Percentiles rank a stretch among this genome's conserved stretches.
phyloP scores from a whole-genome alignment of 2,888 invertebrate genomes.

The Apotomis turbidana region DNA sequence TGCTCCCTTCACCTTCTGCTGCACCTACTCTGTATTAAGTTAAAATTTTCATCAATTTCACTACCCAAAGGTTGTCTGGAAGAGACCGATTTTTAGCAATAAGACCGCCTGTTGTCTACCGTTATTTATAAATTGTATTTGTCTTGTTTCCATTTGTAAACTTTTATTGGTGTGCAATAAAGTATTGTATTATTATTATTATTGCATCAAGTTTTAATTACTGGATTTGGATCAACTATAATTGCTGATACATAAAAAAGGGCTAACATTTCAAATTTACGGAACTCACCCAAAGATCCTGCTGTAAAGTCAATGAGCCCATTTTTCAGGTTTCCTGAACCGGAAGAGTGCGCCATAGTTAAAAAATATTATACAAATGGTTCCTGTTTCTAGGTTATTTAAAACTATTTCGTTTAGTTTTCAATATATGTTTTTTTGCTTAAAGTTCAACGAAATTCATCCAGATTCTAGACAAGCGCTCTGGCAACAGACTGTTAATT shows the following conservation, averaged over 20 bases:
- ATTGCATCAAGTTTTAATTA: too few relatives aligned
- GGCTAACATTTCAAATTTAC: neutral
- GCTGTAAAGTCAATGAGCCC: conserved; percentile 91
- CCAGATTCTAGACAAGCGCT: conserved; percentile 4
- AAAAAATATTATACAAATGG: neutral
- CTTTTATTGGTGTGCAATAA: too few relatives aligned
- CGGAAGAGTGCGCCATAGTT: conserved; percentile 68
- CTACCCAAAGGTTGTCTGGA: too few relatives aligned
- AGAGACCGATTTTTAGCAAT: too few relatives aligned
- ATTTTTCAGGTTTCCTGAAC: conserved; percentile 80
- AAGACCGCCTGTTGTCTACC: too few relatives aligned
- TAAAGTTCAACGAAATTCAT: neutral
- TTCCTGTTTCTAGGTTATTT: conserved; percentile 17
- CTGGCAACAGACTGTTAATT: neutral
- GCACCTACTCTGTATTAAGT: too few relatives aligned
- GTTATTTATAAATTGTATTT: too few relatives aligned
- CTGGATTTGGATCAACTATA: too few relatives aligned
- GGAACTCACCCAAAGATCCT: conserved; percentile 89
- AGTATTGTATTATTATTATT: too few relatives aligned
- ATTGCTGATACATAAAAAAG: neutral
- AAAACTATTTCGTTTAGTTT: neutral
- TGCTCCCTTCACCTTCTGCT: too few relatives aligned
- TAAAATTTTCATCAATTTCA: too few relatives aligned
- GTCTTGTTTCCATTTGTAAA: too few relatives aligned
- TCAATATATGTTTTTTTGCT: neutral